Evolutionary conservation across 2,888 invertebrate species (phyloP), one percentile per base, ranked within the genome.

Genomic region (Danaus chrysippus): DNA sequence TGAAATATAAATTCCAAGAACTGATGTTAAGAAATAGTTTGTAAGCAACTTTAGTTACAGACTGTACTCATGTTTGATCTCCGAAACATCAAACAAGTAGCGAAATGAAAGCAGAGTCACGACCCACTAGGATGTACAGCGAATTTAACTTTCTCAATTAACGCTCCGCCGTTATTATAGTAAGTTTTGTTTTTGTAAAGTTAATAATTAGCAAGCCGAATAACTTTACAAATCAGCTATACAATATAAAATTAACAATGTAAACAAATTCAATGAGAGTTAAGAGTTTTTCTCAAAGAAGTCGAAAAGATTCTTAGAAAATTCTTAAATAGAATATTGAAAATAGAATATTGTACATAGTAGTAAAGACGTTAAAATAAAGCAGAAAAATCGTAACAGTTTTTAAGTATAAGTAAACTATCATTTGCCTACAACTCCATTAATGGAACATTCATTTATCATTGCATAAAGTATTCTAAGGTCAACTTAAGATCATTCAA

Each of bases 111-210:
- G 23, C 42, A 10, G 12, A 59, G 17, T 53, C 34, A 53, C 58
- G 58, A 52, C 13, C 52, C 58, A 53, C 44, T 52, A 42, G 59
- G 52, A 53, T 58, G n/a, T 56, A 42, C 11, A 17, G 8, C 34
- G 46, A 53, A 55, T 54, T 60, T 49, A 62, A 65, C 63, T 67
- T 67, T 67, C 58, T 58, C 63, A 62, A 65, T 67, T 67, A 65
- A 58, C 55, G 63, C 49, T 52, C 52, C 56, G 12, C 3, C 59
- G 53, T 59, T 59, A 56, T 54, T 44, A 54, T 64, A 42, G 23
- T 53, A 3, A 54, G 56, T 62, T 55, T 46, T 63, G 65, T 63
- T 67, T 63, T 67, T 61, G 65, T 61, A 49, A 57, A 61, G 43
- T 66, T 65, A 61, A 67, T 67, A 61, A 67, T 67, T 63, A 56